Percentiles rank a stretch among this genome's conserved stretches.
These are phyloP conservation scores for Caenorhabditis parvicauda DNA, from an alignment of 2,888 invertebrate species.

Conservation along the genomic window DNA sequence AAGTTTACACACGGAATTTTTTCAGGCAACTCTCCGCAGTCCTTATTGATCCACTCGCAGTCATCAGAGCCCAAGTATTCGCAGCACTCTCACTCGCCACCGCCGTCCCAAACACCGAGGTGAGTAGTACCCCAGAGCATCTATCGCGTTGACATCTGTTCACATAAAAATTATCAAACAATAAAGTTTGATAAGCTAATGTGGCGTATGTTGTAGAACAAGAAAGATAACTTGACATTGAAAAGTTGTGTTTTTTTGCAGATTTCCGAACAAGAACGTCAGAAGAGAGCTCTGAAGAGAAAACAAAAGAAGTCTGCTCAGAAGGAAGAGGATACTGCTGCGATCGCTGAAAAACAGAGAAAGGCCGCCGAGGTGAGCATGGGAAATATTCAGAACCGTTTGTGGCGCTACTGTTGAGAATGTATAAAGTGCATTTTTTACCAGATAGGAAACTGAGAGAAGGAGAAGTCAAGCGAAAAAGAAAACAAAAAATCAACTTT, in stretches of 20 bases:
- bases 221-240: neutral
- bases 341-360: slow-evolving; percentile 9
- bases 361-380: slow-evolving; percentile 16
- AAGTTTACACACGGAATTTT: neutral
- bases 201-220: neutral
- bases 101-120: neutral
- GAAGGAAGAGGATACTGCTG: slow-evolving; percentile 5
- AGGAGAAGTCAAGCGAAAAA: too few relatives aligned
- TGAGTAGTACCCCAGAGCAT: neutral
- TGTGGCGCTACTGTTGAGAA: too few relatives aligned
- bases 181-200: neutral
- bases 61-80: slow-evolving; percentile 18
- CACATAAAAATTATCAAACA: neutral
- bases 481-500: neutral
- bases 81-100: slow-evolving; percentile 14
- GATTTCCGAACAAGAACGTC: slow-evolving; percentile 14
- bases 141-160: neutral
- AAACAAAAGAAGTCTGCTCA: slow-evolving; percentile 15
- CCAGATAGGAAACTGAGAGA: too few relatives aligned
- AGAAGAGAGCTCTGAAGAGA: slow-evolving; percentile 27
- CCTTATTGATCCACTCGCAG: slow-evolving; percentile 20
- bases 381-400: too few relatives aligned
- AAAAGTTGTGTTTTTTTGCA: slow-evolving; percentile 1
- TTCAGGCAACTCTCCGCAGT: slow-evolving; percentile 25
- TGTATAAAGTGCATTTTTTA: too few relatives aligned